Evolutionary conservation across 2,888 invertebrate genomes (phyloP), one percentile per base, ranked within the genome.

Genomic region (Microplitis manilae): DNA sequence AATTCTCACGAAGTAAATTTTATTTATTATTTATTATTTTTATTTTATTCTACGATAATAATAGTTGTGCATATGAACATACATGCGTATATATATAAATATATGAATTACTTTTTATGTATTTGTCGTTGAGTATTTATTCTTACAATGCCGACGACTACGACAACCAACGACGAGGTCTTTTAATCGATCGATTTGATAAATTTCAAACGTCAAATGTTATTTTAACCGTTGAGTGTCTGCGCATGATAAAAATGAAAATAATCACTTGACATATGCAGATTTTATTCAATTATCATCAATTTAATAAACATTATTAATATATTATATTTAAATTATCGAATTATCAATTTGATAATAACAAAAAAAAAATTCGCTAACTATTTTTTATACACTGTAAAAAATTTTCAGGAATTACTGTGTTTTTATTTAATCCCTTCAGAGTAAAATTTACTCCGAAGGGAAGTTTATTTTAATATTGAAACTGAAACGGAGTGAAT

Each of bases 191-290:
- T 82, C 80, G 80, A 81, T 81, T 75, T 77, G 79, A 76, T 79
- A 80, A 80, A 81, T 79, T 79, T 75, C 79, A 79, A 82, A 79
- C 81, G 81, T 82, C 79, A 79, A 79, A 80, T 81, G 80, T 81
- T 80, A 82, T 81, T 82, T 81, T 80, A 78, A 79, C 77, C 78
- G 69, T 77, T 75, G 76, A 75, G 68, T 75, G 79, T 65, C 41
- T 20, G 69, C 50, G 30, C 70, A 70, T 30, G 50, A 50, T 50
- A 50, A 73, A 40, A 73, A 40, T 40, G n/a, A 73, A 62, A 41
- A n/a, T 50, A 30, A 70, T 70, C 70, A 70, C 59, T 70, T 15
- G 30, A 70, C 40, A 68, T 68, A 68, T 17, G 62, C 64, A 64
- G 30, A 20, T 64, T 64, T 50, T 50, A 50, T 67, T 67, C 67